These are phyloP conservation scores for Minunthozetes semirufus DNA, from an alignment of 2,888 invertebrate species.

Conservation along the genomic window DNA sequence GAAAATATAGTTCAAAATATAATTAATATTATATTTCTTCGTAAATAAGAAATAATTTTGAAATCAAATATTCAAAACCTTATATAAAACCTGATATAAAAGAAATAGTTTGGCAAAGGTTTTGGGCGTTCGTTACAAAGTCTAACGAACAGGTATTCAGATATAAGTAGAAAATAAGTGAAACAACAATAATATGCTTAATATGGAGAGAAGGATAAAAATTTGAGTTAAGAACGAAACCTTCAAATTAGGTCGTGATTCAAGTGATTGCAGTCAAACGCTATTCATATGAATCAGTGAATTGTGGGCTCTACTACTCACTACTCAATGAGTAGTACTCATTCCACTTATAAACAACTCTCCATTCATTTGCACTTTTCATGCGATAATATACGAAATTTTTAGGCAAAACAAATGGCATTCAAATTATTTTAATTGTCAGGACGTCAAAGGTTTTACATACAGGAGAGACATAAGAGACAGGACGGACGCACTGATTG, in stretches of 20 bases:
- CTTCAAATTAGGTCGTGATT: constrained; percentile 30
- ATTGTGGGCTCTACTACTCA: not conserved
- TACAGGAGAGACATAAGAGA: too few species aligned
- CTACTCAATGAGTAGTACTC: too few species aligned
- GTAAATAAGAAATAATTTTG: not conserved
- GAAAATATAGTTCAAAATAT: not conserved
- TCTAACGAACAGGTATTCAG: constrained; percentile 20
- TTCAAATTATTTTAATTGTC: not conserved
- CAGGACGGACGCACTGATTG: constrained; percentile 1
- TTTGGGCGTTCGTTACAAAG: constrained; percentile 22
- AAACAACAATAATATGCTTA: constrained; percentile 28
- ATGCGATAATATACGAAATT: not conserved
- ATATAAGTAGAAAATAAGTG: constrained; percentile 22
- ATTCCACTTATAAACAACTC: not conserved
- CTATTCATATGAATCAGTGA: not conserved
- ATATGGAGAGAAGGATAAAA: constrained; percentile 15
- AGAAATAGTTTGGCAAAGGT: constrained; percentile 10
- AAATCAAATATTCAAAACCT: not conserved
- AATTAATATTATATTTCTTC: not conserved
- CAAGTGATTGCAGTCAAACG: not conserved
- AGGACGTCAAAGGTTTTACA: not conserved
- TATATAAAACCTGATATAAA: not conserved
- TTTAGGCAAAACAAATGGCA: not conserved
- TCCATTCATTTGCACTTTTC: not conserved
- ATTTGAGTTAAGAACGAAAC: constrained; percentile 12